These are phyloP conservation scores for Aleiodes sp. DNA, from an alignment of 1,140 invertebrate species.

Conservation along the genomic window DNA sequence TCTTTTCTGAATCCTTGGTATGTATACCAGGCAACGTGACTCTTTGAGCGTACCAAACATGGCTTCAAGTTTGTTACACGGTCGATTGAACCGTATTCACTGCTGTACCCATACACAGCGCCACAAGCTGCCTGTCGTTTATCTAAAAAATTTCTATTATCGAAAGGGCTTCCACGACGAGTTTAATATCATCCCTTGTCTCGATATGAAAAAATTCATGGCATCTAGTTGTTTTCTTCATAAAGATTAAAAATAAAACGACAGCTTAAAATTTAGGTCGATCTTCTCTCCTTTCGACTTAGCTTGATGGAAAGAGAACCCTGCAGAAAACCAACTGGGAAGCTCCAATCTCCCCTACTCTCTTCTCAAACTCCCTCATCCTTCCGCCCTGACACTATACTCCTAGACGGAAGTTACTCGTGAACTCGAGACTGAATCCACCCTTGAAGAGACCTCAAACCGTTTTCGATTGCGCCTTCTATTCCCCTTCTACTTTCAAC, in stretches of 20 bases:
- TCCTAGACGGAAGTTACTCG: not conserved
- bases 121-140: not conserved
- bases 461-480: conserved; percentile 3
- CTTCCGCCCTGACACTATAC: not conserved
- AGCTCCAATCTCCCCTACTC: not conserved
- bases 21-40: not conserved
- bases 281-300: not conserved
- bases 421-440: conserved; percentile 14
- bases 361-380: not conserved
- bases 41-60: not conserved
- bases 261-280: conserved; percentile 22
- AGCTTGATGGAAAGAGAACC: not conserved
- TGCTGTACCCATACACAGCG: not conserved
- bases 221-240: no score
- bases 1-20: not conserved
- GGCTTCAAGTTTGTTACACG: conserved; percentile 26
- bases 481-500: no score
- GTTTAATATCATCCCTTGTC: no score
- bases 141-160: not conserved
- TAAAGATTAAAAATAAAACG: no score
- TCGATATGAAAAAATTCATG: no score
- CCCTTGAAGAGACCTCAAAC: conserved; percentile 19
- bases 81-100: not conserved
- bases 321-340: not conserved
- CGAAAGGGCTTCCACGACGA: no score